Evolutionary conservation across 2,113 vertebrate species (phyloP).

Genomic region (Platichthys stellatus): DNA sequence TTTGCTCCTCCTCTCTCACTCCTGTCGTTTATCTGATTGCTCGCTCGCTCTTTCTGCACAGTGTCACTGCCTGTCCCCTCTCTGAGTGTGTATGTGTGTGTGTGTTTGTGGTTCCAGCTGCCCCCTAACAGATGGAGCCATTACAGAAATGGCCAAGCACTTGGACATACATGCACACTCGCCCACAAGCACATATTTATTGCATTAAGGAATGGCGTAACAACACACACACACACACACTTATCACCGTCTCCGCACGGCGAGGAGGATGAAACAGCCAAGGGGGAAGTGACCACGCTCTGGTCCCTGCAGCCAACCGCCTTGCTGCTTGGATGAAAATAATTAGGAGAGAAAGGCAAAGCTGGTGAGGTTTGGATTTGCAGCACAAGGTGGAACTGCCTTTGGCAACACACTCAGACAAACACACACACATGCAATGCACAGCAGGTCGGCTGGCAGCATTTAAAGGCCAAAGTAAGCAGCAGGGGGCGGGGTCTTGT

Average conservation of each 20-base stretch:
- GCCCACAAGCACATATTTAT: conserved; percentile 33
- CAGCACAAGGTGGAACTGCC: conserved; percentile 58
- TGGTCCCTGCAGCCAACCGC: conserved; percentile 36
- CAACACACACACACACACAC: conserved; percentile 1
- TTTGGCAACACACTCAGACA: conserved; percentile 43
- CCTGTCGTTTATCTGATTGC: conserved; percentile 20
- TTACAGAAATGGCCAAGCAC: conserved; percentile 52
- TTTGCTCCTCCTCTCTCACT: conserved; percentile 27
- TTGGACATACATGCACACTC: conserved; percentile 32
- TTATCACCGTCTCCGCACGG: background rate
- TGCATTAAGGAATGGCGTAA: conserved; percentile 20
- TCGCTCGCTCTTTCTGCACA: background rate
- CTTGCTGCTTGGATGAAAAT: conserved; percentile 54
- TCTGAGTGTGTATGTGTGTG: conserved; percentile 9
- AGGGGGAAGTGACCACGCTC: conserved; percentile 53
- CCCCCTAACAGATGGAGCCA: conserved; percentile 63
- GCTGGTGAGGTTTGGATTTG: conserved; percentile 43
- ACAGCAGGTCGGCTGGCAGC: conserved; percentile 67
- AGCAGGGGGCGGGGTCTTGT: conserved; percentile 39
- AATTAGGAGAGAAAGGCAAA: conserved; percentile 62
- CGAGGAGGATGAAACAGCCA: conserved; percentile 20
- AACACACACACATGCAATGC: conserved; percentile 22
- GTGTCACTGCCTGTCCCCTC: conserved; percentile 16
- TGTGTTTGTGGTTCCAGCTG: conserved; percentile 48
- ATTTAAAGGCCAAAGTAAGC: conserved; percentile 67